A percentile compares a stretch with the other conserved stretches of the same genome.
Conservation (phyloP, 64 coral and sea anemone genomes). For the Montipora cactus region DNA sequence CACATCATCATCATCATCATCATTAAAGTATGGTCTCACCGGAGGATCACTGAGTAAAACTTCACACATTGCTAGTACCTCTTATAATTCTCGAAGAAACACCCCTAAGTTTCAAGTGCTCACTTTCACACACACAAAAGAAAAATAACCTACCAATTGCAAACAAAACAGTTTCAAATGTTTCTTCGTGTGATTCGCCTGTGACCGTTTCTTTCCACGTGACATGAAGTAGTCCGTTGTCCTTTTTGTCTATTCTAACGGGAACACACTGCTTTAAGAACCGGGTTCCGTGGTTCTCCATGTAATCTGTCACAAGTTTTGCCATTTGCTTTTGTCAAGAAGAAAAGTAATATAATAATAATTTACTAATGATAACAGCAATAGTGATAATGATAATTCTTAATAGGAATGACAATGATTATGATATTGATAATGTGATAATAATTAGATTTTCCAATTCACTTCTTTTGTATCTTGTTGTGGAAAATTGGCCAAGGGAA, state of each 20-base stretch:
- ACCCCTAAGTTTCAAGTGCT: background rate
- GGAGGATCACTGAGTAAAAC: too few relatives aligned
- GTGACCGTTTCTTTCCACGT: slow-evolving; percentile 77
- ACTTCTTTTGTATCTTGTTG: too few relatives aligned
- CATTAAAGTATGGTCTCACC: too few relatives aligned
- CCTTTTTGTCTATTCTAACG: slow-evolving; percentile 60
- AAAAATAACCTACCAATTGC: slow-evolving; percentile 77
- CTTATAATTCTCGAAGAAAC: background rate
- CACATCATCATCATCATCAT: too few relatives aligned
- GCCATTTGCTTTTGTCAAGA: slow-evolving; percentile 91
- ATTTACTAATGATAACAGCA: too few relatives aligned
- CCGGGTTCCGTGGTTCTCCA: slow-evolving; percentile 78
- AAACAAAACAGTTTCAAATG: slow-evolving; percentile 95
- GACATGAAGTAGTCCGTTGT: slow-evolving; percentile 74
- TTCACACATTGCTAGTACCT: too few relatives aligned
- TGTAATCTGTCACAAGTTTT: slow-evolving; percentile 69
- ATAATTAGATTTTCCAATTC: too few relatives aligned
- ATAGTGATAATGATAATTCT: too few relatives aligned
- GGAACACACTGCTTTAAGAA: slow-evolving; percentile 83
- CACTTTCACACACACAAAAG: background rate
- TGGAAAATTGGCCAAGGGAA: too few relatives aligned
- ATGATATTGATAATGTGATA: too few relatives aligned
- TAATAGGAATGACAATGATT: too few relatives aligned
- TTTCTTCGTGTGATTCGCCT: slow-evolving; percentile 63
- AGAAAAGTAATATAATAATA: background rate